Evolutionary conservation across 2,113 vertebrate genomes (phyloP), one percentile per base, ranked within the genome.

Genomic region (Callionymus lyra): DNA sequence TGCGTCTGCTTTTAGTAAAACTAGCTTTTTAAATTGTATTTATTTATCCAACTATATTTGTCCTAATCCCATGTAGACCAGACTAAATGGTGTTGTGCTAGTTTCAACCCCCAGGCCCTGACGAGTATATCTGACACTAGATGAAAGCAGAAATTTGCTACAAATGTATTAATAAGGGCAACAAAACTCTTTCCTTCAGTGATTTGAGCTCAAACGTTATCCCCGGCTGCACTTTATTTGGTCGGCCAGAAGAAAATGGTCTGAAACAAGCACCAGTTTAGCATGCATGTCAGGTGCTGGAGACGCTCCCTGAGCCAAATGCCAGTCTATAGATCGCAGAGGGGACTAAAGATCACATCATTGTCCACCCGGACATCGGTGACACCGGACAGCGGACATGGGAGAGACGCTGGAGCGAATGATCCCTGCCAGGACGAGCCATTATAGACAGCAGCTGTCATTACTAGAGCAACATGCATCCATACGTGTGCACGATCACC

Each of bases 321-420:
- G 93, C 93, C 94, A 98, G 92, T 95, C 90, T 98, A 97, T 97
- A 89, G 93, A 98, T 98, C 83, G 87, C 60, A 62, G 66, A 71
- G 85, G 89, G 91, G 90, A 92, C 89, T 94, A 97, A 97, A 97
- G 92, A 98, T 97, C 94, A 97, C 90, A 91, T 97, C 93, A 92
- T 89, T 59, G 69, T 86, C 87, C 90, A 77, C 57, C 50, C 59
- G 86, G 87, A 93, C 89, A 91, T 86, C 86, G 88, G 89, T 96
- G 94, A 98, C 91, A 91, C 85, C 72, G 70, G 72, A 72, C 71
- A 61, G 59, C 46, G 31, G 50, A 76, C 64, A 57, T 51, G 62
- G 60, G 58, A 66, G 68, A 65, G 68, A 65, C 43, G 35, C 83
- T 88, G 88, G 86, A 85, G 85, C 89, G 49, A 91, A 91, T 92